These are phyloP conservation scores for Diaperis boleti DNA, from an alignment of 2,888 invertebrate genomes.

Conservation along the genomic window DNA sequence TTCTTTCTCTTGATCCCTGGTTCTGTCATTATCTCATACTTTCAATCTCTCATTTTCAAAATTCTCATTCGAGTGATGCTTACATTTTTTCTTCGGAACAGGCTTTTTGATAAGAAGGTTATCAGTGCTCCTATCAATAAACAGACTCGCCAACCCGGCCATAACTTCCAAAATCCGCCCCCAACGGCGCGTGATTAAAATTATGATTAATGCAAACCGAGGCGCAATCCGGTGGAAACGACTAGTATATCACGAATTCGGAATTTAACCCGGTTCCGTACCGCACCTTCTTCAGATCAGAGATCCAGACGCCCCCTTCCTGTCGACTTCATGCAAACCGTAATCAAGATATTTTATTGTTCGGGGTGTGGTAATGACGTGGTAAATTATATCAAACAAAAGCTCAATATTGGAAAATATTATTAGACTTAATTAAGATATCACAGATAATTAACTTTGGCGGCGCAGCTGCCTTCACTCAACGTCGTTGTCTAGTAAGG, in stretches of 20 bases:
- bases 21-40: too few species aligned
- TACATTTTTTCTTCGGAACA: too few species aligned
- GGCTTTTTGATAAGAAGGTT: too few species aligned
- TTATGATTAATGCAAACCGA: conserved; percentile 24
- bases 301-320: conserved; percentile 9
- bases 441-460: conserved; percentile 43
- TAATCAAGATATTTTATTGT: conserved; percentile 41
- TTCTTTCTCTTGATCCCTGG: too few species aligned
- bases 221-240: conserved; percentile 19
- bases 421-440: conserved; percentile 46
- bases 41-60: too few species aligned
- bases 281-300: conserved; percentile 35
- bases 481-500: conserved; percentile 23
- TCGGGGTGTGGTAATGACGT: conserved; percentile 44
- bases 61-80: too few species aligned
- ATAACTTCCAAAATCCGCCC: too few species aligned
- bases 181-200: too few species aligned
- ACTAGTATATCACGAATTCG: conserved; percentile 28
- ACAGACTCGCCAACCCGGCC: too few species aligned
- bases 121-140: too few species aligned
- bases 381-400: conserved; percentile 44
- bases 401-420: conserved; percentile 42
- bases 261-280: conserved; percentile 29
- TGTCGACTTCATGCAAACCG: conserved; percentile 20
- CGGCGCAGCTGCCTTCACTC: conserved; percentile 36